These are phyloP conservation scores for Aurelia aurita DNA, from an alignment of 30 jellyfish, hydroid and myxozoan species.

Conservation along the genomic window DNA sequence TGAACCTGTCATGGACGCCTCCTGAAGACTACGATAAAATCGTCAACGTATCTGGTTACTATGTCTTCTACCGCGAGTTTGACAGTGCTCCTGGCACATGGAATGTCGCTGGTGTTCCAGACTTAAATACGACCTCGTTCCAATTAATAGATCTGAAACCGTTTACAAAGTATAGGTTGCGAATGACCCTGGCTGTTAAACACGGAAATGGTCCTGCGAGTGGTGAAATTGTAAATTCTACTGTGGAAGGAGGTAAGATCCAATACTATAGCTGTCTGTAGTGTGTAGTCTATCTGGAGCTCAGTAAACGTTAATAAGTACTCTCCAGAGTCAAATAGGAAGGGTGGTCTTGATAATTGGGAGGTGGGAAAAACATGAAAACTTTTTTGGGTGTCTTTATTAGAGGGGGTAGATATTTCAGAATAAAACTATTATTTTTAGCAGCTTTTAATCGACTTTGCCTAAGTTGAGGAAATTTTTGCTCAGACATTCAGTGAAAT, in stretches of 20 bases:
- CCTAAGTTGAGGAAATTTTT: no score
- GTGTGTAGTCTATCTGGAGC: no score
- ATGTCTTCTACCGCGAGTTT: conserved; percentile 42
- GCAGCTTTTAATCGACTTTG: no score
- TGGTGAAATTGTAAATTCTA: conserved; percentile 30
- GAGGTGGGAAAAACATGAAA: no score
- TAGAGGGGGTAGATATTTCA: no score
- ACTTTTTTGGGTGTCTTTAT: no score
- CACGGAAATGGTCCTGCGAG: conserved; percentile 66
- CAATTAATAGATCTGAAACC: conserved; percentile 41
- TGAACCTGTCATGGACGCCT: conserved; percentile 53
- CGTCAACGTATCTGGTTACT: conserved; percentile 40
- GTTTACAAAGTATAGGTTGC: conserved; percentile 43
- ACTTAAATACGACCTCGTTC: conserved; percentile 25
- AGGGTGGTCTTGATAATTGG: no score
- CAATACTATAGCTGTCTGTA: no score
- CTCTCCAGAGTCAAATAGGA: no score
- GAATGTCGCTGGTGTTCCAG: conserved; percentile 58
- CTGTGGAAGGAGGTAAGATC: conserved; percentile 69
- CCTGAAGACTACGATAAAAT: conserved; percentile 35
- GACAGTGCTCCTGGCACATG: conserved; percentile 38
- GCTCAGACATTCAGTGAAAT: no score
- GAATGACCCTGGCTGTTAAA: conserved; percentile 57
- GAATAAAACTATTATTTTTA: no score
- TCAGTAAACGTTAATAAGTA: no score